These are phyloP conservation scores for Pycnomerus fuliginosus DNA, from an alignment of 2,888 invertebrate species.

Conservation along the genomic window DNA sequence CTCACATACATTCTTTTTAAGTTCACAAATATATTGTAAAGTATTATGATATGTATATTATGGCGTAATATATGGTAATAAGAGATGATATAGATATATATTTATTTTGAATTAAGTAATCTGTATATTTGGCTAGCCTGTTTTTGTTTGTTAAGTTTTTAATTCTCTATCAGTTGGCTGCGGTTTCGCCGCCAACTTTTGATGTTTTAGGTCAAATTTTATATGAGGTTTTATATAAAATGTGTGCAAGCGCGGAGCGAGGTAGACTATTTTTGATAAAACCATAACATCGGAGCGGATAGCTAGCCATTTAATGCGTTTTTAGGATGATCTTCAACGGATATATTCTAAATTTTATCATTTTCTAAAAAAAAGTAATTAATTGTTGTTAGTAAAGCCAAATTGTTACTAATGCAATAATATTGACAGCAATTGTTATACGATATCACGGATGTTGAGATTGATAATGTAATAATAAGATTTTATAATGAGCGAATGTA, in stretches of 20 bases:
- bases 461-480: constrained; percentile 33
- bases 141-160: constrained; percentile 22
- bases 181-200: constrained; percentile 4
- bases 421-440: constrained; percentile 46
- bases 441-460: constrained; percentile 41
- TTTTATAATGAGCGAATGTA: constrained; percentile 32
- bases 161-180: neutral
- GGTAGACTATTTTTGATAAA: constrained; percentile 39
- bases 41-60: constrained; percentile 37
- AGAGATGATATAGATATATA: no score
- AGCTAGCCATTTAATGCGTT: constrained; percentile 34
- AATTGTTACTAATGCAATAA: constrained; percentile 45
- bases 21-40: constrained; percentile 28
- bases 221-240: constrained; percentile 22
- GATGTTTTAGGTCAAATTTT: constrained; percentile 10
- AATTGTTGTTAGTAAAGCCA: constrained; percentile 42
- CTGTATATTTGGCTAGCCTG: constrained; percentile 29
- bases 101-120: constrained; percentile 31
- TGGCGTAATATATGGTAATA: no score
- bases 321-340: constrained; percentile 20
- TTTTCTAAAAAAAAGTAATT: constrained; percentile 30
- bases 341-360: constrained; percentile 42
- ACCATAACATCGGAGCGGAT: constrained; percentile 15
- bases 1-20: constrained; percentile 22
- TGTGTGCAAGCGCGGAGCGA: constrained; percentile 28